These are phyloP conservation scores for Horisme vitalbata DNA, from an alignment of 2,888 invertebrate genomes.

Conservation along the genomic window DNA sequence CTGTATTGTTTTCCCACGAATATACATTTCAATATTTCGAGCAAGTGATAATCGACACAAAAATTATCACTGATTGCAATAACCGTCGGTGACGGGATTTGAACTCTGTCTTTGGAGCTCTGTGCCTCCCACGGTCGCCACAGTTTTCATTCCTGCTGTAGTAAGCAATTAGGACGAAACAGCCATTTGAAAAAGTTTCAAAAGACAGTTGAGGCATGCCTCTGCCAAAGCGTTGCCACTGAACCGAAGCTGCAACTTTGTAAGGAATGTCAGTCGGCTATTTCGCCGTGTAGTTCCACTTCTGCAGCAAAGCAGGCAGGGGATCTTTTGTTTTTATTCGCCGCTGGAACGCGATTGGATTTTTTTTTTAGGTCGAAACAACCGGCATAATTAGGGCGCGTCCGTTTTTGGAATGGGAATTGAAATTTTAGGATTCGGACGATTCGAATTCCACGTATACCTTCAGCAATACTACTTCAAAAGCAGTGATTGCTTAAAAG, in stretches of 20 bases:
- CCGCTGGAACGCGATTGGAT: conserved; percentile 12
- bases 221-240: conserved; percentile 1
- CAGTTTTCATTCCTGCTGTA: conserved; percentile 34
- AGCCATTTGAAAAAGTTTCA: conserved; percentile 7
- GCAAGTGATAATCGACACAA: no score
- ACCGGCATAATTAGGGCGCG: conserved; percentile 13
- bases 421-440: conserved; percentile 11
- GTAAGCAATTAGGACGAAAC: conserved; percentile 20
- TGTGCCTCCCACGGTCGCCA: no score
- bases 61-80: no score
- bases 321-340: conserved; percentile 18
- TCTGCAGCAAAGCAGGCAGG: conserved; percentile 11
- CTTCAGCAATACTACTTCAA: neutral
- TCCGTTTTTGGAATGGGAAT: conserved; percentile 13
- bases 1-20: no score
- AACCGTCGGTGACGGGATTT: no score
- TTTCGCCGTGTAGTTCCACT: conserved; percentile 16
- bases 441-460: neutral
- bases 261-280: conserved; percentile 17
- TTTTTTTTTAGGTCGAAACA: conserved; percentile 18
- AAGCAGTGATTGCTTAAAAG: no score
- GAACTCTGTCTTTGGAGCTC: no score
- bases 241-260: conserved; percentile 11
- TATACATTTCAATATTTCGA: no score
- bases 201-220: conserved; percentile 6